These are phyloP conservation scores for Apomyelois bistriatella DNA, from an alignment of 2,888 invertebrate genomes.

Conservation along the genomic window DNA sequence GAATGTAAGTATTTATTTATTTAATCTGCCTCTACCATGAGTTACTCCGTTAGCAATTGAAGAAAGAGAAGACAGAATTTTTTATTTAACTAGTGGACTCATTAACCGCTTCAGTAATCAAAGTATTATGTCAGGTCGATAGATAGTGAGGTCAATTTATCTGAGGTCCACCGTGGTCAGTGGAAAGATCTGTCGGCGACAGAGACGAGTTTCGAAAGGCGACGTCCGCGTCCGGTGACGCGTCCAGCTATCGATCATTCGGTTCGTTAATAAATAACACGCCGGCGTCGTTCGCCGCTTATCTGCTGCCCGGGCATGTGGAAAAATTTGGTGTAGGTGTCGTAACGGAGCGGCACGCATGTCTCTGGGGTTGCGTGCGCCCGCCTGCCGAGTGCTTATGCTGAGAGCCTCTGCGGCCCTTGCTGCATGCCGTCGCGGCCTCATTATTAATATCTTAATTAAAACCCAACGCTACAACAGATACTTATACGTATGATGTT, in stretches of 20 bases:
- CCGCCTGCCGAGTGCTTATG: conserved; percentile 52
- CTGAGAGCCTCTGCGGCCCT: conserved; percentile 62
- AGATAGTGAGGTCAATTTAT: conserved; percentile 53
- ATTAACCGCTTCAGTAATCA: neutral
- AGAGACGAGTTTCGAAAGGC: conserved; percentile 72
- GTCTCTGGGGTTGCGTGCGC: conserved; percentile 67
- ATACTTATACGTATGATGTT: conserved; percentile 21
- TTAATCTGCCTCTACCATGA: too few species aligned
- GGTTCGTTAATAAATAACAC: conserved; percentile 80
- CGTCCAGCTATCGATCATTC: conserved; percentile 80
- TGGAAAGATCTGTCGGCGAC: conserved; percentile 40
- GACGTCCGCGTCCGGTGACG: conserved; percentile 71
- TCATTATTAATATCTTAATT: conserved; percentile 67
- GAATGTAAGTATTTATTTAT: too few species aligned
- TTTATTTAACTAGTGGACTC: neutral
- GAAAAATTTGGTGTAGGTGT: conserved; percentile 79
- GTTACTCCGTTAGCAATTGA: neutral
- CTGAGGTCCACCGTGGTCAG: conserved; percentile 42
- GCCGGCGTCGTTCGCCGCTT: conserved; percentile 74
- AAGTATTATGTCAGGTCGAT: conserved; percentile 29
- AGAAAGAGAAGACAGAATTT: neutral
- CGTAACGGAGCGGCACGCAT: conserved; percentile 76
- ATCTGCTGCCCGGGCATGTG: conserved; percentile 78
- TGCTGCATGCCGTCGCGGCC: conserved; percentile 46
- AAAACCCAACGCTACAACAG: conserved; percentile 35